Evolutionary conservation across 2,113 vertebrate species (phyloP).

Genomic region (Phylloscopus trochilus): DNA sequence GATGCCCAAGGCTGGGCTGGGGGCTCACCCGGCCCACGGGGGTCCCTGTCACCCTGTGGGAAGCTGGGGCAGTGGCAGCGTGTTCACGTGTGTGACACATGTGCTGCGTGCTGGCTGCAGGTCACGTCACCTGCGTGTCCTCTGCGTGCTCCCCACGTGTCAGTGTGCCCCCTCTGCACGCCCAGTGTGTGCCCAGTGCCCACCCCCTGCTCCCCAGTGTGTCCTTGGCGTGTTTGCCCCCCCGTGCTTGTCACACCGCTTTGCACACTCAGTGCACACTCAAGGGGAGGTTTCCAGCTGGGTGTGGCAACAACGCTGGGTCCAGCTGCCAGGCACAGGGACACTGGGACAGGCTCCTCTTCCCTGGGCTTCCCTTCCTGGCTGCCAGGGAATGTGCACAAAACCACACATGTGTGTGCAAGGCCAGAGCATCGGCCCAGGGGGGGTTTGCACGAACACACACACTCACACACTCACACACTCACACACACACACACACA

Average conservation of each 20-base stretch:
- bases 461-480: background rate
- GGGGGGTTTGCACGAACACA: background rate
- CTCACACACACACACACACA: background rate
- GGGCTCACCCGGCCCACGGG: accelerated
- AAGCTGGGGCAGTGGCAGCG: background rate
- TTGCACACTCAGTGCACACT: background rate
- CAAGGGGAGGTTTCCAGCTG: background rate
- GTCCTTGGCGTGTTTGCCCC: background rate
- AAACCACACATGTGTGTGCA: background rate
- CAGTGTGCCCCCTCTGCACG: accelerated
- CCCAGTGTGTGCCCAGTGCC: accelerated
- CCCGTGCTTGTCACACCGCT: background rate
- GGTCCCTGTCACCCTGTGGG: background rate
- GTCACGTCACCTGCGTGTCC: background rate
- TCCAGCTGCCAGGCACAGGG: background rate
- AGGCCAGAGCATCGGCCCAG: background rate
- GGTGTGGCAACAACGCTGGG: accelerated
- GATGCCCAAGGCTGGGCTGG: background rate
- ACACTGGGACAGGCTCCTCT: background rate
- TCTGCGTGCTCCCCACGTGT: accelerated
- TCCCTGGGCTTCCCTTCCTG: background rate
- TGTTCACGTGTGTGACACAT: background rate
- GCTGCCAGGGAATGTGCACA: background rate
- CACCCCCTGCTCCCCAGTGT: accelerated
- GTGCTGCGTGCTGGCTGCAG: background rate